Conservation (phyloP, 2,113 vertebrate species). For the Petromus typicus region DNA sequence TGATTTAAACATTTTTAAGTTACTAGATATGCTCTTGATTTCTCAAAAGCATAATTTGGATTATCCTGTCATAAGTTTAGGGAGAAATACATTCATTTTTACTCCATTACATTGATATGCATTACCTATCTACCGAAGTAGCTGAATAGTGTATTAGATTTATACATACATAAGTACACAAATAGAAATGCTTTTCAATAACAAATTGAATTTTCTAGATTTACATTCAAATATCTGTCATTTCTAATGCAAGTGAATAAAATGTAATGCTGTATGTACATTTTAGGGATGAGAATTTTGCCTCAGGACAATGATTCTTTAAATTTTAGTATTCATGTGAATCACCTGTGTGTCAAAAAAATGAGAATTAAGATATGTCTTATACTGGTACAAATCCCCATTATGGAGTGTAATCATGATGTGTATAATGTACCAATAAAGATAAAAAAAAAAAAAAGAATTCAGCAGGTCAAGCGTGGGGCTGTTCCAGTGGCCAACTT, state of each 20-base stretch:
- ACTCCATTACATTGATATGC: background rate
- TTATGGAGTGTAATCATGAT: too few relatives aligned
- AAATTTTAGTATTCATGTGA: background rate
- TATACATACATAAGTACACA: background rate
- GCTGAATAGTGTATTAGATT: background rate
- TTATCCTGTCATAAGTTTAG: background rate
- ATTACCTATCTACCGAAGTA: background rate
- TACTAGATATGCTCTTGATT: background rate
- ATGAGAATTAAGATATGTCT: too few relatives aligned
- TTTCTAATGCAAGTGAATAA: constrained; percentile 33
- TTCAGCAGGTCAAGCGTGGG: background rate
- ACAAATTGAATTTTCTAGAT: constrained; percentile 44
- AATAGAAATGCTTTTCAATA: constrained; percentile 50
- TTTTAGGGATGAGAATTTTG: constrained; percentile 29
- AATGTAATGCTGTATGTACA: constrained; percentile 16
- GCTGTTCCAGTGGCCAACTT: background rate
- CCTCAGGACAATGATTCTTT: background rate
- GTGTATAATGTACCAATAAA: too few relatives aligned
- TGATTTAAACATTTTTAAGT: constrained; percentile 19
- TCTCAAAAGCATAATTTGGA: constrained; percentile 44
- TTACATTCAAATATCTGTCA: background rate
- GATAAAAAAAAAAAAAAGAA: background rate
- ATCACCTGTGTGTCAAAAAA: background rate
- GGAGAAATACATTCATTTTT: constrained; percentile 21
- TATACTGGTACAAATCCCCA: too few relatives aligned